Evolutionary conservation across 2,113 vertebrate genomes (phyloP), one percentile per base, ranked within the genome.

Genomic region (Tachuris rubrigastra): DNA sequence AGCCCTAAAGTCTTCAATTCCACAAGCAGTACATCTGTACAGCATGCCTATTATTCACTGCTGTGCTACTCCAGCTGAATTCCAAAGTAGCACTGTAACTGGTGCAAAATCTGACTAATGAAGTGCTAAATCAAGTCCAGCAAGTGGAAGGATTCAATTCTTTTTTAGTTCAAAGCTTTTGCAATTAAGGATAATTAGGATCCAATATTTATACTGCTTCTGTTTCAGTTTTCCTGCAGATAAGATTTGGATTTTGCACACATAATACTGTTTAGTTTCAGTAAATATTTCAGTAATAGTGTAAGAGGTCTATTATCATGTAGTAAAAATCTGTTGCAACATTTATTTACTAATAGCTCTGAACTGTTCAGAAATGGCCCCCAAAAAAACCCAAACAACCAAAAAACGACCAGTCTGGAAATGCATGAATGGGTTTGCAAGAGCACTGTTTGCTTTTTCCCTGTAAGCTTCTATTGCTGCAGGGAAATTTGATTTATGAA

Each of bases 401-500:
- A 35, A 52, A 66, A 50, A 37, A 55, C 19, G 5, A 55, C 25
- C 50, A 66, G 52, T 67, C 80, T 86, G 75, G 73, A 96, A 84
- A 88, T 73, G 89, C 65, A 83, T 95, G 96, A 97, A 96, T 93
- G 89, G 37, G 11, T 93, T 94, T 93, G 74, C 74, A 90, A 94
- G 67, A 96, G 55, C 74, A 65, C 62, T 56, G 66, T 93, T 96
- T 91, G 93, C 90, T 94, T 96, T 92, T 89, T 41, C 68, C 27
- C 80, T 90, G 76, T 93, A 93, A 80, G 66, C 90, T 69, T 74
- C 68, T 93, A 31, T 82, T 65, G 74, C 94, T 95, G 94, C 87
- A 91, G 79, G 82, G 89, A 95, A 91, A 97, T 95, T 93, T 96
- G 95, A 96, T 97, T 97, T 97, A 95, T 97, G 97, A 95, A 93